A percentile compares a stretch with the other conserved stretches of the same genome.
Evolutionary conservation across 2,797 vertebrate species (phyloP).

Genomic region (Monodelphis domestica): DNA sequence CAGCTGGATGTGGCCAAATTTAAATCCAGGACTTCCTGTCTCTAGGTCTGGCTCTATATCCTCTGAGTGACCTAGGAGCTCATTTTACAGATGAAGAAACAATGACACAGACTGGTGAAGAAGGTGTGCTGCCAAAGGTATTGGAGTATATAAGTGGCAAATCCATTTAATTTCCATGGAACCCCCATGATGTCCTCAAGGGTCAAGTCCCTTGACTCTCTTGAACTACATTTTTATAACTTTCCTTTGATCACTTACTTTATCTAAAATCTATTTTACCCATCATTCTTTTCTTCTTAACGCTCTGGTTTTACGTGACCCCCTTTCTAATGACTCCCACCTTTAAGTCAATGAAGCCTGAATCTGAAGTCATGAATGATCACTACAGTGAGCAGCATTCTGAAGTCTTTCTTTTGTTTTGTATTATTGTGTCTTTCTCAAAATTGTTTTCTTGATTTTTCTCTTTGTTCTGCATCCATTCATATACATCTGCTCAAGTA

Average conservation of each 20-base stretch:
- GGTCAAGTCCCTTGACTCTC: not conserved
- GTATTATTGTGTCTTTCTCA: not conserved
- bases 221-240: not conserved
- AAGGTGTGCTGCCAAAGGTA: not conserved
- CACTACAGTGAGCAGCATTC: not conserved
- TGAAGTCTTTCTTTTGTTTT: not conserved
- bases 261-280: not conserved
- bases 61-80: too few relatives aligned
- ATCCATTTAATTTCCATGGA: not conserved
- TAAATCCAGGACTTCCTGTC: too few relatives aligned
- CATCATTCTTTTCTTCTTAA: not conserved
- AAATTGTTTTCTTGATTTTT: not conserved
- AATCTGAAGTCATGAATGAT: too few relatives aligned
- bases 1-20: too few relatives aligned
- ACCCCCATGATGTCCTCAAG: not conserved
- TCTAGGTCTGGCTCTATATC: too few relatives aligned
- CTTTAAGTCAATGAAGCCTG: not conserved
- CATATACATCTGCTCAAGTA: not conserved
- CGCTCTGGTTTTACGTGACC: not conserved
- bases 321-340: not conserved
- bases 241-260: not conserved
- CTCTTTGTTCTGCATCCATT: not conserved
- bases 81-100: not conserved
- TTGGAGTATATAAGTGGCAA: not conserved
- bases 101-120: not conserved